Evolutionary conservation across 2,113 vertebrate genomes (phyloP), one percentile per base, ranked within the genome.

Genomic region (Neodon shergylaensis): DNA sequence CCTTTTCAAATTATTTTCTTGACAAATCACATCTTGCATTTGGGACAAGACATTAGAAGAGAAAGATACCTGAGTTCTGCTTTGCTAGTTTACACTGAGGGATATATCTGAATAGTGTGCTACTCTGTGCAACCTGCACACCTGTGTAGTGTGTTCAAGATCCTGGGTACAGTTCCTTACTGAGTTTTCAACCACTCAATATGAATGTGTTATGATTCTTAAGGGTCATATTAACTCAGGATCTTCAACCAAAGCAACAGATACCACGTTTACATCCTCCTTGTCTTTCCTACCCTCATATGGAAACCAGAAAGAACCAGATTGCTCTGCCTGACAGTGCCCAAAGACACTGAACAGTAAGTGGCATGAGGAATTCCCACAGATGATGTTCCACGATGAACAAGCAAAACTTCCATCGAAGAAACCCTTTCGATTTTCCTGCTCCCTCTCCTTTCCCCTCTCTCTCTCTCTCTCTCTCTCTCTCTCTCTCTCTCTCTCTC

Each of bases 131-230:
- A 70, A 19, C 6, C 33, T 11, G 17, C 68, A 58, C 17, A 16
- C 7, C 24, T 54, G 21, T 5, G 21, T 42, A 26, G 11, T 47
- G 42, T 26, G 42, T 42, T 31, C 12, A 16, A 54, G 49, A 44
- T 4, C 65, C 33, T 49, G 7, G 24, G 1, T 33, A 6, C 16
- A 7, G 36, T 9, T 47, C 44, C 92, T 95, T 70, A 6, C 28
- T 72, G 66, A 81, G 88, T 91, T 95, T 97, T 79, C 97, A 98
- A 96, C 92, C 68, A 96, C 90, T 97, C 95, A 96, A 92, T 58
- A 65, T 68, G 83, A 96, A 97, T 94, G 31, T 58, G 31, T 19
- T 92, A 84, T 95, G 77, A 97, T 3, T 95, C 90, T 98, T 93
- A 73, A 24, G 90, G 94, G 87, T 65, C 97, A 97, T 70, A 76